Evolutionary conservation across 2,888 invertebrate species (phyloP), one percentile per base, ranked within the genome.

Genomic region (Nipponacmea schrenckii): DNA sequence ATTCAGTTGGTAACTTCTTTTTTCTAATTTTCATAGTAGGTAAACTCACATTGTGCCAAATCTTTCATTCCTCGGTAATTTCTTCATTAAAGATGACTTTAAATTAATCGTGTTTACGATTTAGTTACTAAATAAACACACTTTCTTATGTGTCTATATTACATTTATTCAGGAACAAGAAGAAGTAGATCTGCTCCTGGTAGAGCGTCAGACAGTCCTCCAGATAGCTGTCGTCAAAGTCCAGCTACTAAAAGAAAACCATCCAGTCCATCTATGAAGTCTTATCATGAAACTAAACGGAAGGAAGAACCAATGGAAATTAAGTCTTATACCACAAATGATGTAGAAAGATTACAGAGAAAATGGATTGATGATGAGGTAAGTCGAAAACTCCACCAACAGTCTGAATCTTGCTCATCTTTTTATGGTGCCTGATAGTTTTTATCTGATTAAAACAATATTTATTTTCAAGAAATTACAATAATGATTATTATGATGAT

Each of bases 291-390:
- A 46, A 76, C 79, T 67, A 78, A 79, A 72, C 72, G 78, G 24
- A 82, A 81, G 70, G 84, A 84, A 26, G 86, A 86, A 70, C 84
- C 85, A 27, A 70, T 88, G 62, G 87, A 88, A 68, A 79, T 88
- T 27, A 83, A 85, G 72, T 80, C 85, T 67, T 91, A 91, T 85
- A 90, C 90, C 85, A 87, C 87, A 80, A 90, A 90, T 83, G 91
- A 91, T 85, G 90, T 91, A 79, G 90, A 90, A 84, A 87, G 90
- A 79, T 83, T 91, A 87, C 90, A 90, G 79, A 87, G 89, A 80
- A 87, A 90, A 84, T 85, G 90, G 83, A 77, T 89, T 83, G 83
- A 90, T 80, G 90, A 91, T 66, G 79, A 56, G 56, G 56, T 56
- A 56, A 24, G 56, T 56, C n/a, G 5, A 56, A 27, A 45, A n/a